Base-by-base conservation (phyloP, 1,140 invertebrate genomes). In the Rhagoletis pomonella region DNA sequence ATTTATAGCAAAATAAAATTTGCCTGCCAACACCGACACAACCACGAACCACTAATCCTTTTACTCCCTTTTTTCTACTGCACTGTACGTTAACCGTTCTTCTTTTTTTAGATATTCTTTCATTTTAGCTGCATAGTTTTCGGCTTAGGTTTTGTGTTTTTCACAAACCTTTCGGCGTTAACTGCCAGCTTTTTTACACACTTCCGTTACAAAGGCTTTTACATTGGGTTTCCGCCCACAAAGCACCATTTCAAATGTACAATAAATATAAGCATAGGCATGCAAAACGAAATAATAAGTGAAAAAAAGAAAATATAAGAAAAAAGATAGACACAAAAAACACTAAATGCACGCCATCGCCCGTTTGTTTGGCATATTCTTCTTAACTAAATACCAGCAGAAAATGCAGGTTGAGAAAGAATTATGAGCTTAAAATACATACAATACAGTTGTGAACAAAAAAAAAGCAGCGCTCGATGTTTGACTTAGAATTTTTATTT, bases 111-210 rank as follows among this genome's bases (percentile, higher is more conserved):
- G 2, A 29, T 29, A 29, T 59, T 59, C 58, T 59, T 14, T 62
- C 17, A 14, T 12, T 62, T 62, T 9, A 62, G 17, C 12, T 14
- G 60, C 60, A 62, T n/a, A 62, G 6, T 62, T 62, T 62, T 62
- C 17, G 12, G 10, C 17, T 59, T 59, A 12, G 6, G 60, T 4
- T 62, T 14, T 62, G 12, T n/a, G 10, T 62, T 7, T 12, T 62
- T 62, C 17, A 14, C 7, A 62, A 62, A 14, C 17, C 17, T 62
- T 62, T 62, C 60, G 17, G 9, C 12, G 60, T 62, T 62, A 62
- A 62, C 60, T 62, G 17, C 60, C 60, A 62, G 60, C 60, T 62
- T 62, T 62, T 62, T 62, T 14, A 62, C 60, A 62, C 60, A n/a
- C 60, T 62, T 62, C 60, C 60, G 60, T 7, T 62, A 62, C 60